Evolutionary conservation across 2,113 vertebrate species (phyloP), one percentile per base, ranked within the genome.

Genomic region (Solea solea): DNA sequence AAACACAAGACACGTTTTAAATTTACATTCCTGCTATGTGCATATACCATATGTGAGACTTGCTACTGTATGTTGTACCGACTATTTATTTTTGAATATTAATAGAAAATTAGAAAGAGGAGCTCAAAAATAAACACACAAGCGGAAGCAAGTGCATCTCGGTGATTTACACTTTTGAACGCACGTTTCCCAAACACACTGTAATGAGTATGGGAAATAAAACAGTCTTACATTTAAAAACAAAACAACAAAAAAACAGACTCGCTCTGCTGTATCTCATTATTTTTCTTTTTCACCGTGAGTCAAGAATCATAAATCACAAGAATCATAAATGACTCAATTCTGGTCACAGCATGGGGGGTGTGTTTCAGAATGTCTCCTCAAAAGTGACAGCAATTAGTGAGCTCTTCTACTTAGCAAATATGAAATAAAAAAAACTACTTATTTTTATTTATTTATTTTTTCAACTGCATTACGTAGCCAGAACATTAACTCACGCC

Each of bases 361-460:
- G 9, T n/a, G n/a, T 21, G 52, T 34, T 74, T 67, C 52, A 61
- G n/a, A 67, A 41, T 12, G 45, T 54, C 51, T 72, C 64, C 45
- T 71, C 12, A 25, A 66, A 67, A 74, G 80, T 78, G 11, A 50
- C 58, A 56, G 61, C 72, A 81, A 79, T 79, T 77, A 81, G 13
- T 44, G 15, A 14, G 28, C 25, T 52, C 58, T 15, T 11, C 10
- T 27, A 64, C 69, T 59, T 25, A 44, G 49, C 42, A 64, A 44
- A 72, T 28, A 16, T 3, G 40, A 52, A 27, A 41, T 2, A 14
- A 57, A 28, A 40, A 45, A 4, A 9, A 10, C 8, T 2, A 45
- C 7, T 44, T 8, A 44, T 44, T 7, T n/a, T n/a, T n/a, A n/a
- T n/a, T 44, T 44, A 7, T 44, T 44, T 7, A 5, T 12, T 3